Evolutionary conservation across 2,113 vertebrate species (phyloP), one percentile per base, ranked within the genome.

Genomic region (Lampris megalopsis): DNA sequence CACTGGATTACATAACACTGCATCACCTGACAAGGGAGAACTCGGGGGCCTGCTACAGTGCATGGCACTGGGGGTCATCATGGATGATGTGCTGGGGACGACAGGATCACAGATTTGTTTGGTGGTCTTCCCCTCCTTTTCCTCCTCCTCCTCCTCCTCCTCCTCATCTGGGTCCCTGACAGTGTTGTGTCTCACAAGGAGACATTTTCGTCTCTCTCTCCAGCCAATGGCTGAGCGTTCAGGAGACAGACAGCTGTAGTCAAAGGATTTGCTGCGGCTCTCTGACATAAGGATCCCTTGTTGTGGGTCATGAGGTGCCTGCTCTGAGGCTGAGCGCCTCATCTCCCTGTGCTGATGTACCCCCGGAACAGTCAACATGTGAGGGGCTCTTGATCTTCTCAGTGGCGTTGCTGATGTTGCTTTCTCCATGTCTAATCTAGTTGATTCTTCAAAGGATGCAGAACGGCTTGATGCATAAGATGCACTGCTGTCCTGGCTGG

Each of bases 211-310:
- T 85, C 97, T 95, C 82, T 97, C 97, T 87, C 91, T 95, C 76
- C 95, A 94, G 7, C 91, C 89, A 0, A 95, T 84, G 4, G 85
- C 87, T 1, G 96, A 92, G 69, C 95, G 88, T 49, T 97, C 91
- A 38, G 94, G 94, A 0, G 97, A 97, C 80, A 98, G 88, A 82
- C 95, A 96, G 71, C 97, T 97, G 0, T 96, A 97, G 90, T 99
- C 97, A 1, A 99, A 98, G 0, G 97, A 99, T 77, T 97, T 99
- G 77, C 97, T 99, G 86, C 97, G 96, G 1, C 91, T 92, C 89
- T 99, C 97, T 0, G 94, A 88, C 86, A 95, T 94, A 49, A 95
- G 92, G 71, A 95, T 85, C 43, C 91, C 86, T 38, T 92, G 95
- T 58, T 95, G 95, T 63, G 96, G 77, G 0, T 97, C 94, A 53